These are phyloP conservation scores for Tenthredo livida DNA, from an alignment of 2,888 invertebrate species.

Conservation along the genomic window DNA sequence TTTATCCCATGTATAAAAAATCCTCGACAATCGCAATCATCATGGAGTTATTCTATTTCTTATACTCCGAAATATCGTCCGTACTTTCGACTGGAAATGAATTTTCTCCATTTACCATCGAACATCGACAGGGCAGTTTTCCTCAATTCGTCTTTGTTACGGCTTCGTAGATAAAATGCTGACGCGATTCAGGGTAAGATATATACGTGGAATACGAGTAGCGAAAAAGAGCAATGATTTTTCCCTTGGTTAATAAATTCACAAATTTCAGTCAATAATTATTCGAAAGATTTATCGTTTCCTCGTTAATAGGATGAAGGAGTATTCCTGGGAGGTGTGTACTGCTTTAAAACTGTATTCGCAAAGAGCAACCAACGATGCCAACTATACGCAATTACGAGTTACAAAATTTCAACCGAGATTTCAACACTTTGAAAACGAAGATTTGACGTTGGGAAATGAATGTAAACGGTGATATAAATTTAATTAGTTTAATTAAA, in stretches of 20 bases:
- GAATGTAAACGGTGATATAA: constrained; percentile 3
- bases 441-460: not conserved
- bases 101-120: not conserved
- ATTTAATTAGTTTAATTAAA: constrained; percentile 11
- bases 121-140: not conserved
- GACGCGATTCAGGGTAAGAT: constrained; percentile 27
- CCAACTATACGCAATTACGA: not conserved
- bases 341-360: constrained; percentile 43
- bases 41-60: not conserved
- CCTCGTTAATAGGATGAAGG: constrained; percentile 28
- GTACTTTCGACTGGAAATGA: not conserved
- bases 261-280: not conserved
- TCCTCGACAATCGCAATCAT: not conserved
- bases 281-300: not conserved
- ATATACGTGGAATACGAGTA: not conserved
- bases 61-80: not conserved
- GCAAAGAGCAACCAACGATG: not conserved
- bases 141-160: not conserved
- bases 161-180: not conserved
- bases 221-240: not conserved
- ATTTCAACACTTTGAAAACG: not conserved
- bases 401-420: constrained; percentile 1
- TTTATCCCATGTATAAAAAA: not conserved
- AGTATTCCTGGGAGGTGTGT: constrained; percentile 30
- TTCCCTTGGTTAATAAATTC: not conserved